Percentiles rank a stretch among this genome's conserved stretches.
phyloP scores from a whole-genome alignment of 2,797 vertebrate species.

The Miichthys miiuy region DNA sequence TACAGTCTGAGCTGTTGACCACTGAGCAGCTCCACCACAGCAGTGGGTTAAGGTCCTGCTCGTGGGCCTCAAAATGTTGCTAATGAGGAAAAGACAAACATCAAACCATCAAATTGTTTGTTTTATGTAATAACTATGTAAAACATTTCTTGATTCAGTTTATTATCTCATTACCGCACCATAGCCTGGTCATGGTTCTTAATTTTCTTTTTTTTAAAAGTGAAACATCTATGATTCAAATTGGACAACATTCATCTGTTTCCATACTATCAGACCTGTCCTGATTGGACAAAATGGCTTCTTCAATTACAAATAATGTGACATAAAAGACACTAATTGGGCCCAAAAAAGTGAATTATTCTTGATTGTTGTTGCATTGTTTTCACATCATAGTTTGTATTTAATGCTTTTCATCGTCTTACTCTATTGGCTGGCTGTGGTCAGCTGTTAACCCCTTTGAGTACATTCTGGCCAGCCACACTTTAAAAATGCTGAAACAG shows the following conservation, averaged over 20 bases:
- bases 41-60: not conserved
- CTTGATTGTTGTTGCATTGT: conserved; percentile 4
- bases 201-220: not conserved
- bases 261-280: not conserved
- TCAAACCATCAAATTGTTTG: too few relatives aligned
- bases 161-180: not conserved
- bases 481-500: conserved; percentile 37
- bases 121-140: not conserved
- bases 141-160: not conserved
- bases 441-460: conserved; percentile 1
- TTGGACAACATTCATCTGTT: not conserved
- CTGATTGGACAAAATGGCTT: not conserved
- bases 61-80: not conserved
- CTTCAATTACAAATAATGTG: not conserved
- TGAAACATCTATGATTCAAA: not conserved
- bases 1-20: not conserved
- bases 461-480: conserved; percentile 12
- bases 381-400: not conserved
- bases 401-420: not conserved
- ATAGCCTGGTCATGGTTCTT: too few relatives aligned
- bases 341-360: not conserved
- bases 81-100: not conserved
- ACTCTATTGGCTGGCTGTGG: not conserved
- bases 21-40: not conserved
- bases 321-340: not conserved